Evolutionary conservation across 2,113 vertebrate genomes (phyloP).

Genomic region (Coregonus clupeaformis): DNA sequence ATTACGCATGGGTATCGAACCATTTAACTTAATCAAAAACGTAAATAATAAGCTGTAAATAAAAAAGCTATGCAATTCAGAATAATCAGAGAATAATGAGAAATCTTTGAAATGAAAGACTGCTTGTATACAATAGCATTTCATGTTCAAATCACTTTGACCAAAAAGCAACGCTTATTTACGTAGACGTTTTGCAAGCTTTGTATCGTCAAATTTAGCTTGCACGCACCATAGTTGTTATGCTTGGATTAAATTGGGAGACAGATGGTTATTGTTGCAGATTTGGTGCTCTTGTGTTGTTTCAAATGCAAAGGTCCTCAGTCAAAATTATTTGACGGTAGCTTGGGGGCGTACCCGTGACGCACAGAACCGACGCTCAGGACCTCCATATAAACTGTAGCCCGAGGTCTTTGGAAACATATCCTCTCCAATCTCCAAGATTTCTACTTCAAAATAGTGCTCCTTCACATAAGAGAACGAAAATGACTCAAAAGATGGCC

Average conservation of each 20-base stretch:
- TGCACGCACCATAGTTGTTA: slow-evolving; percentile 58
- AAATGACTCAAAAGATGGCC: slow-evolving; percentile 57
- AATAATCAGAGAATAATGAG: not conserved
- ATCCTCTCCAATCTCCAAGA: slow-evolving; percentile 6
- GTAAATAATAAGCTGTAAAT: not conserved
- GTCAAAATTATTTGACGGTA: slow-evolving; percentile 41
- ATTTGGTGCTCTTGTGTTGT: slow-evolving; percentile 56
- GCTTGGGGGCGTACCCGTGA: slow-evolving; percentile 69
- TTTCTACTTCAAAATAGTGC: slow-evolving; percentile 1
- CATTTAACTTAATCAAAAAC: not conserved
- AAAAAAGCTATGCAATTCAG: not conserved
- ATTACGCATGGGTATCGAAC: slow-evolving; percentile 35
- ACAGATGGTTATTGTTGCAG: slow-evolving; percentile 70
- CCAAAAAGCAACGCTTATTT: not conserved
- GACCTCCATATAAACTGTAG: slow-evolving; percentile 64
- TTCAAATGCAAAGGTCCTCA: slow-evolving; percentile 43
- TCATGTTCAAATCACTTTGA: not conserved
- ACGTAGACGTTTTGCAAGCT: slow-evolving; percentile 34
- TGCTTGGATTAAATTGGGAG: slow-evolving; percentile 47
- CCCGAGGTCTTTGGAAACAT: slow-evolving; percentile 28
- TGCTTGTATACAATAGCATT: not conserved
- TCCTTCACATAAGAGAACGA: slow-evolving; percentile 12
- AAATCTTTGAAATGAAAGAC: not conserved
- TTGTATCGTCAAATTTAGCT: slow-evolving; percentile 30
- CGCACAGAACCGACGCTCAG: slow-evolving; percentile 64